Evolutionary conservation across 1,140 invertebrate species (phyloP).

Genomic region (Sesamia nonagrioides): DNA sequence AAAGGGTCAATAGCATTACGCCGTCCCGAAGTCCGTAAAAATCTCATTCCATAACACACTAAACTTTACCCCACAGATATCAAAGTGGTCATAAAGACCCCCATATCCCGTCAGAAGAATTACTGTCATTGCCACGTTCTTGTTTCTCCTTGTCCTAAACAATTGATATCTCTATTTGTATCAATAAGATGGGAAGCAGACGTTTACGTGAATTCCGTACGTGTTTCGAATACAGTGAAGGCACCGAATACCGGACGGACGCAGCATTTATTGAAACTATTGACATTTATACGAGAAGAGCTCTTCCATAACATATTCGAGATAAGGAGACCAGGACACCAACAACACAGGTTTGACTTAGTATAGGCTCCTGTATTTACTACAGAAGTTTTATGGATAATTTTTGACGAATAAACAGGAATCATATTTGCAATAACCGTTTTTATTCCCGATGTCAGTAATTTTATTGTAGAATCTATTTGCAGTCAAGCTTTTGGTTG

Average conservation of each 20-base stretch:
- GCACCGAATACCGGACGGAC: slow-evolving; percentile 39
- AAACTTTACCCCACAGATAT: slow-evolving; percentile 63
- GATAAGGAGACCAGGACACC: too few relatives aligned
- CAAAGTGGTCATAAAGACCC: slow-evolving; percentile 64
- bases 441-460: background rate
- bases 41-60: slow-evolving; percentile 59
- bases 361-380: too few relatives aligned
- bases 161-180: slow-evolving; percentile 87
- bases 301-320: too few relatives aligned
- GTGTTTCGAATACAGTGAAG: slow-evolving; percentile 76
- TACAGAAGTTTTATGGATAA: slow-evolving; percentile 17
- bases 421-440: slow-evolving; percentile 30
- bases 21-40: slow-evolving; percentile 60
- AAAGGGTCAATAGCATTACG: slow-evolving; percentile 61
- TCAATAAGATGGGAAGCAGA: slow-evolving; percentile 84
- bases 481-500: background rate
- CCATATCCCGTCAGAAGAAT: slow-evolving; percentile 66
- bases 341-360: too few relatives aligned
- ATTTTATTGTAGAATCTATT: slow-evolving; percentile 14
- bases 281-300: slow-evolving; percentile 47
- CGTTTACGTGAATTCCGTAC: slow-evolving; percentile 82
- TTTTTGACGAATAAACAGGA: slow-evolving; percentile 28
- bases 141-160: slow-evolving; percentile 81
- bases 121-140: slow-evolving; percentile 74
- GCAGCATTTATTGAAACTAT: slow-evolving; percentile 75